Evolutionary conservation across 2,797 vertebrate species (phyloP), one percentile per base, ranked within the genome.

Genomic region (Hephaestus fuliginosus): DNA sequence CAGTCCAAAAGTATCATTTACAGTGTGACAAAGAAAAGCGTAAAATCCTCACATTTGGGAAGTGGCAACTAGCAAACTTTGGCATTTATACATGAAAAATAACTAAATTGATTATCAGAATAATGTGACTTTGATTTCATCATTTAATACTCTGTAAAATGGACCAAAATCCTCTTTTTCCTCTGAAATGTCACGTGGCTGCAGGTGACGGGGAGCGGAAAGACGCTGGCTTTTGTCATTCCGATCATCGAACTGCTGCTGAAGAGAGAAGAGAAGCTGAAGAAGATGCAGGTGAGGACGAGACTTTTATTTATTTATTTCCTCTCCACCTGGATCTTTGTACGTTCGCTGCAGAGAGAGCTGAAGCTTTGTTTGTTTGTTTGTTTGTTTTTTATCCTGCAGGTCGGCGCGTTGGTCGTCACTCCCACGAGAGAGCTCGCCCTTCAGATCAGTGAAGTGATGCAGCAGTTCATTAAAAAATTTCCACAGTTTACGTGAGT

Each of bases 131-230:
- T 33, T 33, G 30, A 33, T 39, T 39, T 33, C 33, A 9, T 33
- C 17, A 20, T 8, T 30, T 41, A 0, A 33, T 25, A 15, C 7
- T 51, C 3, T 49, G 9, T 0, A 0, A 33, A 28, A 41, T 8
- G 25, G 1, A 39, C 36, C 6, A 14, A 25, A 39, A n/a, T 22
- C 20, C 7, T 20, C 4, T 3, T 49, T 61, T 55, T 14, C 11
- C 8, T 49, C 13, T 12, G 30, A 18, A 30, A 1, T 10, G 4
- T 64, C 22, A 1, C 75, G 0, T 78, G 1, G 0, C 73, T 89
- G 2, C 41, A 99, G 98, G 96, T 99, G 55, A 99, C 98, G 0
- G 98, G 98, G 2, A 99, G 98, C 7, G 98, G 98, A 9, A 99
- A 99, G 89, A 99, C 98, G 0, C 93, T 99, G 0, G 98, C 98